A percentile compares a stretch with the other conserved stretches of the same genome.
These are phyloP conservation scores for Pomacea maculata DNA, from an alignment of 1,140 invertebrate species.

Conservation along the genomic window DNA sequence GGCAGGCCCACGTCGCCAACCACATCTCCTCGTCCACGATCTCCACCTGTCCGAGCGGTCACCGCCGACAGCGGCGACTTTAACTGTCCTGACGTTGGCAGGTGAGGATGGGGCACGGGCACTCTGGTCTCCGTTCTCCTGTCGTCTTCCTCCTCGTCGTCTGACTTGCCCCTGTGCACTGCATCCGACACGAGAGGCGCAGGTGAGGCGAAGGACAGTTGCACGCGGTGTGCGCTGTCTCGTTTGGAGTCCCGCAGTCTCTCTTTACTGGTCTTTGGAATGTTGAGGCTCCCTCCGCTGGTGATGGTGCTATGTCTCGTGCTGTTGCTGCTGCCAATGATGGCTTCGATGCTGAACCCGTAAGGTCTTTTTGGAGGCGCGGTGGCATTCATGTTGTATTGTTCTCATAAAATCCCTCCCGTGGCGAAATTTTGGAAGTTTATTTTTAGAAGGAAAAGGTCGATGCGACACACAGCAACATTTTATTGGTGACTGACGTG, in stretches of 20 bases:
- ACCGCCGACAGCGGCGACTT: background rate
- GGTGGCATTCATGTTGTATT: constrained; percentile 80
- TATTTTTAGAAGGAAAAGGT: too few relatives aligned
- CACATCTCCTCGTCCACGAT: background rate
- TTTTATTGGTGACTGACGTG: too few relatives aligned
- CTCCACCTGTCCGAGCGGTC: background rate
- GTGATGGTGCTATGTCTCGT: constrained; percentile 1
- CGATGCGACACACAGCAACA: too few relatives aligned
- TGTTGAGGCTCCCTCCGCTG: too few relatives aligned
- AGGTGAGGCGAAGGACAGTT: too few relatives aligned
- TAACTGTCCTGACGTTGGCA: background rate
- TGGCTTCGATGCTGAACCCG: constrained; percentile 93
- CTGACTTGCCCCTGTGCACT: too few relatives aligned
- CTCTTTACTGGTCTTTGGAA: background rate
- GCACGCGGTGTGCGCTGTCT: too few relatives aligned
- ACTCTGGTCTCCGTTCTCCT: background rate
- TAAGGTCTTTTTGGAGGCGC: constrained; percentile 86
- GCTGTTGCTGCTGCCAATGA: constrained; percentile 74
- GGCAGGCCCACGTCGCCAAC: background rate
- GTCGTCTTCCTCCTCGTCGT: too few relatives aligned
- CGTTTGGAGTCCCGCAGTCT: too few relatives aligned
- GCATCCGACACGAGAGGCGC: too few relatives aligned
- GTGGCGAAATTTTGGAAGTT: too few relatives aligned
- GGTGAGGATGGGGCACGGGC: background rate
- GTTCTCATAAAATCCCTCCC: too few relatives aligned